A percentile compares a stretch with the other conserved stretches of the same genome.
Conservation (phyloP, 2,113 vertebrate genomes). For the Lophotis ruficrista region DNA sequence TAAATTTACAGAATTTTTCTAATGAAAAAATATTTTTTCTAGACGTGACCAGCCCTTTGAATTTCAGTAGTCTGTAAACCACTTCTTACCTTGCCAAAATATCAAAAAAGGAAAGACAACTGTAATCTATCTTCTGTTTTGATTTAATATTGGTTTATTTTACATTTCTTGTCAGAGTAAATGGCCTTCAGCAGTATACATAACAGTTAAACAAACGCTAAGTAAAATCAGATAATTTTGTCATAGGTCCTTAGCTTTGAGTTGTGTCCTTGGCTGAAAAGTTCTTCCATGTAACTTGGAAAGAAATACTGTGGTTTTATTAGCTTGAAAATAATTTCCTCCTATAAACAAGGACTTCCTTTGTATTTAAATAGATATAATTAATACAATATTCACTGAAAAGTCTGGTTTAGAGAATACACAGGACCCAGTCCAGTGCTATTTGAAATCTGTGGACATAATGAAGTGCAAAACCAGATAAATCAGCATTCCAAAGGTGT, state of each 20-base stretch:
- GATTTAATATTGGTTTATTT: not conserved
- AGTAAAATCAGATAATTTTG: not conserved
- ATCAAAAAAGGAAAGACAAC: not conserved
- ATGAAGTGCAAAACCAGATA: not conserved
- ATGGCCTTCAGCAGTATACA: not conserved
- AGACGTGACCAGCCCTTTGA: not conserved
- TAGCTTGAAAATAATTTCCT: not conserved
- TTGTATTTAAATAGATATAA: not conserved
- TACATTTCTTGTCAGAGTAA: not conserved
- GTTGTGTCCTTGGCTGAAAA: not conserved
- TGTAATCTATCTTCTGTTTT: not conserved
- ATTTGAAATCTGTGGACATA: not conserved
- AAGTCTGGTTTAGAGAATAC: not conserved
- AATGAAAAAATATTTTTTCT: not conserved
- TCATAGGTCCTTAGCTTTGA: not conserved
- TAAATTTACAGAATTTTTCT: not conserved
- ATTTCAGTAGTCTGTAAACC: not conserved
- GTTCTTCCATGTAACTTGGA: not conserved
- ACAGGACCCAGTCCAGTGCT: not conserved
- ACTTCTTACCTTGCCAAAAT: not conserved
- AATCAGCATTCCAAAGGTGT: not conserved
- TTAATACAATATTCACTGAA: not conserved
- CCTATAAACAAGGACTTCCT: not conserved
- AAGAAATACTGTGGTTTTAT: not conserved
- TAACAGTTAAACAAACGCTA: not conserved